Evolutionary conservation across 2,888 invertebrate genomes (phyloP).

Genomic region (Rotaria socialis): DNA sequence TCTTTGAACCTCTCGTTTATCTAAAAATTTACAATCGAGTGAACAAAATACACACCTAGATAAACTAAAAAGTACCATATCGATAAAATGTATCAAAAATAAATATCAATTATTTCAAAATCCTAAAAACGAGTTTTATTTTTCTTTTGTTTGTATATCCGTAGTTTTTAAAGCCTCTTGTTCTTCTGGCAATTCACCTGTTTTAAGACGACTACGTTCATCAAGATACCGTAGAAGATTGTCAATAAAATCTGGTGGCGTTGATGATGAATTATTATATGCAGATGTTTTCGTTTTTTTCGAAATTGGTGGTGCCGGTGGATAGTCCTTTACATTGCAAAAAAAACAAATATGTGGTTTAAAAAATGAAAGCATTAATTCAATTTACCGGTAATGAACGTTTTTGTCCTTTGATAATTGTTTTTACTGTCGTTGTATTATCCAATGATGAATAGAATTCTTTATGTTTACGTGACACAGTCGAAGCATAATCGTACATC

Average conservation of each 20-base stretch:
- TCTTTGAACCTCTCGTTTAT: too few species aligned
- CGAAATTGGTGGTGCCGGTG: neutral
- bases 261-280: neutral
- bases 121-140: neutral
- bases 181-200: neutral
- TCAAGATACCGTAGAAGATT: conserved; percentile 4
- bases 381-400: neutral
- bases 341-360: neutral
- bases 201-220: neutral
- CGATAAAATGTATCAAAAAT: too few species aligned
- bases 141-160: neutral
- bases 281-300: neutral
- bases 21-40: too few species aligned
- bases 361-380: neutral
- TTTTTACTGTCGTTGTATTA: neutral
- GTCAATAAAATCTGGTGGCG: neutral
- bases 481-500: neutral
- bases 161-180: neutral
- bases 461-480: neutral
- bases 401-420: neutral
- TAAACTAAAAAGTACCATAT: too few species aligned
- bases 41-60: too few species aligned
- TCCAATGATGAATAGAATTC: neutral
- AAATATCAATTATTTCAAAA: too few species aligned
- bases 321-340: neutral